Conservation (phyloP, 2,888 invertebrate species). For the Cryptus armator region DNA sequence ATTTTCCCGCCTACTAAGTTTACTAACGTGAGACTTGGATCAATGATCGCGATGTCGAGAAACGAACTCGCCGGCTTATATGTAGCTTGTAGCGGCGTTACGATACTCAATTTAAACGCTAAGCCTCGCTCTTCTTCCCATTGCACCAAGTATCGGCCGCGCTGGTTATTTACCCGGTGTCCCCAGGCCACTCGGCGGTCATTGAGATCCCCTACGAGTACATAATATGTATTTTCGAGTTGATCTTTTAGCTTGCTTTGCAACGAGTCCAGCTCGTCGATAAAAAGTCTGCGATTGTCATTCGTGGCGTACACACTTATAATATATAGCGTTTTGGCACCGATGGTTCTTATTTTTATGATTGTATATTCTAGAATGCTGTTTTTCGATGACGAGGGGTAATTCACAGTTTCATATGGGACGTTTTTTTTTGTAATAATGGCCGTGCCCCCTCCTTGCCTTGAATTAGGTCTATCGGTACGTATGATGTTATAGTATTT, state of each 20-base stretch:
- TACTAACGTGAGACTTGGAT: background rate
- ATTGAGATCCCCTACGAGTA: conserved; percentile 45
- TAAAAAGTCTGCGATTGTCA: conserved; percentile 11
- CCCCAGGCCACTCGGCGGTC: conserved; percentile 25
- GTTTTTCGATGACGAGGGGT: background rate
- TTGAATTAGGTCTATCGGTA: background rate
- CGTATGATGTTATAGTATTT: background rate
- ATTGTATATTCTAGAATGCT: background rate
- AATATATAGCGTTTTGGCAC: background rate
- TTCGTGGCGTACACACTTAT: background rate
- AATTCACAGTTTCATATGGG: background rate
- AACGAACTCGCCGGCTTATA: conserved; percentile 2
- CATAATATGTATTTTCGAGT: background rate
- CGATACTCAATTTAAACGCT: background rate
- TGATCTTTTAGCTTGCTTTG: background rate
- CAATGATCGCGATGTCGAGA: conserved; percentile 7
- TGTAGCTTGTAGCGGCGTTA: background rate
- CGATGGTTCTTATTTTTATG: background rate
- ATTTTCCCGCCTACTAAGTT: background rate
- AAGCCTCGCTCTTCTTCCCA: background rate
- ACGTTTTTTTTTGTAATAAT: background rate
- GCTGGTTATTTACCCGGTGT: conserved; percentile 17
- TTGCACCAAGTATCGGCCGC: conserved; percentile 1
- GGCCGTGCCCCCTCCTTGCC: conserved; percentile 17
- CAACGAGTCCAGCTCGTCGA: conserved; percentile 24